A percentile compares a stretch with the other conserved stretches of the same genome.
Conservation (phyloP, 1,140 invertebrate species). For the Sitobion miscanthi region DNA sequence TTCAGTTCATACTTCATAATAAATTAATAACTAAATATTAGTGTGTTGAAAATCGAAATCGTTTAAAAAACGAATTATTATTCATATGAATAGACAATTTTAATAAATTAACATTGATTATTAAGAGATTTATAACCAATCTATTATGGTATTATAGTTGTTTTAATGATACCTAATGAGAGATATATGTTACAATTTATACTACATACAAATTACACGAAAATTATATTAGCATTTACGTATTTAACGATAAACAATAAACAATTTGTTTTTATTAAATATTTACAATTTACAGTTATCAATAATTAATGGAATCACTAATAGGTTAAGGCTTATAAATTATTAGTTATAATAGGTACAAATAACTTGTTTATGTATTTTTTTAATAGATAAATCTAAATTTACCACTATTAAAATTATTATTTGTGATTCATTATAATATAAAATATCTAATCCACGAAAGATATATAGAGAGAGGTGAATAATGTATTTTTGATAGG, state of each 20-base stretch:
- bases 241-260: not conserved
- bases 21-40: not conserved
- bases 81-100: not conserved
- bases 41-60: not conserved
- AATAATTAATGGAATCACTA: not conserved
- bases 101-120: not conserved
- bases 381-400: not conserved
- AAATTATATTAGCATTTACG: not conserved
- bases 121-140: not conserved
- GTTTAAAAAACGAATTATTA: not conserved
- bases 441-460: not conserved
- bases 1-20: not conserved
- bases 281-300: not conserved
- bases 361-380: not conserved
- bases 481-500: not conserved
- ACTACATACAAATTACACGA: too few relatives aligned
- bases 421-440: not conserved
- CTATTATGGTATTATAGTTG: not conserved
- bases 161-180: not conserved
- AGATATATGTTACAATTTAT: too few relatives aligned
- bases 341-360: not conserved
- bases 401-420: not conserved
- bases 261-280: not conserved
- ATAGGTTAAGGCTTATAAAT: not conserved
- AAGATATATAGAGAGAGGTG: not conserved